phyloP scores from a whole-genome alignment of 2,888 invertebrate genomes.

The Pammene aurita region DNA sequence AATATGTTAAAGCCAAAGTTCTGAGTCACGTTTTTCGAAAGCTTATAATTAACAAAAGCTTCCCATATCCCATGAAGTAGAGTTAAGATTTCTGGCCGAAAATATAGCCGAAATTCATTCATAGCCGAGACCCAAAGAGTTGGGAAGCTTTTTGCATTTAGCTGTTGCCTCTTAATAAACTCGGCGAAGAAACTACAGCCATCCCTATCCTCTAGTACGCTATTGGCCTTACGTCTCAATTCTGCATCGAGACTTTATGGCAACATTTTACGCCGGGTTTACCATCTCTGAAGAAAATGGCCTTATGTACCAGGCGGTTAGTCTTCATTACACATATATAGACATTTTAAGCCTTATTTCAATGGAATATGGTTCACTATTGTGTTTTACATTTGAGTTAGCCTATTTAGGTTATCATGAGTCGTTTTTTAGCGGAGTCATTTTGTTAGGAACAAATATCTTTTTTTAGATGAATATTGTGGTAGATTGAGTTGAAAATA shows the following conservation, averaged over 20 bases:
- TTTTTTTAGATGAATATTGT: background rate
- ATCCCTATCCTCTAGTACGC: background rate
- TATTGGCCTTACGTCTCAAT: conserved; percentile 15
- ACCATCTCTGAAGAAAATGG: background rate
- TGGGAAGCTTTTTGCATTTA: background rate
- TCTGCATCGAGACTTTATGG: conserved; percentile 10
- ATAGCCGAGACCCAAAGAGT: background rate
- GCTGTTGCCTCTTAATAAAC: no score
- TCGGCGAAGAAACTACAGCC: background rate
- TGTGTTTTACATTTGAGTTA: background rate
- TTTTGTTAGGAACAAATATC: conserved; percentile 1
- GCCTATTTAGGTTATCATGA: background rate
- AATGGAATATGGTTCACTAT: background rate
- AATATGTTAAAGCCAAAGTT: no score
- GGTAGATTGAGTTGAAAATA: background rate
- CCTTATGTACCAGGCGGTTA: background rate
- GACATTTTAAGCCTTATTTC: background rate
- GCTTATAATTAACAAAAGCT: no score
- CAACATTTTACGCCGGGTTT: conserved; percentile 1
- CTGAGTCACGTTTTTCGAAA: no score
- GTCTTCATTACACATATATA: background rate
- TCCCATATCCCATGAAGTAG: background rate
- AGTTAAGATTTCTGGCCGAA: background rate
- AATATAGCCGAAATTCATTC: background rate
- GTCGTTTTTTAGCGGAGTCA: background rate